A percentile compares a stretch with the other conserved stretches of the same genome.
Evolutionary conservation across 2,797 vertebrate genomes (phyloP).

Genomic region (Balearica regulorum): DNA sequence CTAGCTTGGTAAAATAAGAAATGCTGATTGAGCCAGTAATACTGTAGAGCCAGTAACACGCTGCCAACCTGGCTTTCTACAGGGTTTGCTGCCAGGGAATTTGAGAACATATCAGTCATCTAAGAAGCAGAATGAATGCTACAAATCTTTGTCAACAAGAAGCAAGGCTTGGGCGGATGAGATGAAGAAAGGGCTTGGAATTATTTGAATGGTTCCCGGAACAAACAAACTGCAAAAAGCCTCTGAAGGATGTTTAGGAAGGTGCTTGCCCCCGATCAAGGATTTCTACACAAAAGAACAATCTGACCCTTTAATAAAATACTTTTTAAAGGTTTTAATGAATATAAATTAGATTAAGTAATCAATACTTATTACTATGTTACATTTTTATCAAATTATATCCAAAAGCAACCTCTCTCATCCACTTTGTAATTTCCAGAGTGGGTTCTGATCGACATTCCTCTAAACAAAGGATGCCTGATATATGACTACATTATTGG

Average conservation of each 20-base stretch:
- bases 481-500: constrained; percentile 48
- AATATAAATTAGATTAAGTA: constrained; percentile 36
- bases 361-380: constrained; percentile 32
- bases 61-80: background rate
- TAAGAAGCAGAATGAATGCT: background rate
- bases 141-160: background rate
- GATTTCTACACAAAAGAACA: constrained; percentile 11
- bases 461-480: constrained; percentile 41
- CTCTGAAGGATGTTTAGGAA: background rate
- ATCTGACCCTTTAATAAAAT: constrained; percentile 14
- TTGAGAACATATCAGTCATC: background rate
- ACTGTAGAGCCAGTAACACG: background rate
- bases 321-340: constrained; percentile 33
- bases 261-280: background rate
- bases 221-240: background rate
- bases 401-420: constrained; percentile 33
- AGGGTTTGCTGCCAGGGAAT: background rate
- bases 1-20: background rate
- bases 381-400: constrained; percentile 40
- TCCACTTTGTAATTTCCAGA: constrained; percentile 42
- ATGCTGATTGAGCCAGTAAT: background rate
- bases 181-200: background rate
- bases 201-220: background rate
- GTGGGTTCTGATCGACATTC: constrained; percentile 41
- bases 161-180: background rate